phyloP scores from a whole-genome alignment of 2,888 invertebrate species.

The Drepana falcataria region DNA sequence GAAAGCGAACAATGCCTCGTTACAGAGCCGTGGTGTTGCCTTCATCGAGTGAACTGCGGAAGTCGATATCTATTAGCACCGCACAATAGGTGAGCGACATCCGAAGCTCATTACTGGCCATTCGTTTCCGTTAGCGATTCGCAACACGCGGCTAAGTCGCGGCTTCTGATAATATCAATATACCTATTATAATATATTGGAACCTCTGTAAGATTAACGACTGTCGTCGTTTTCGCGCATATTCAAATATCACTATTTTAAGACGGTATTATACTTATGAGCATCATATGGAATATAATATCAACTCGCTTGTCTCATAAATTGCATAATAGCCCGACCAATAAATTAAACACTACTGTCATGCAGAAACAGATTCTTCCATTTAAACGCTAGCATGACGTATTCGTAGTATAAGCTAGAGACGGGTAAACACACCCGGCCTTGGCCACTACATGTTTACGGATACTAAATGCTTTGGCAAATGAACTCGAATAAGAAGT shows the following conservation, averaged over 20 bases:
- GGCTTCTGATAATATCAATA: conserved; percentile 44
- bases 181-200: conserved; percentile 22
- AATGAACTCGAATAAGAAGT: conserved; percentile 41
- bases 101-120: conserved; percentile 75
- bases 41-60: conserved; percentile 66
- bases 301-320: conserved; percentile 3
- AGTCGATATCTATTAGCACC: conserved; percentile 76
- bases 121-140: conserved; percentile 73
- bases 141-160: conserved; percentile 61
- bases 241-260: not conserved
- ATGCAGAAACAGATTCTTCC: conserved; percentile 12
- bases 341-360: conserved; percentile 7
- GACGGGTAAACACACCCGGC: conserved; percentile 56
- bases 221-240: too few relatives aligned
- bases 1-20: conserved; percentile 70
- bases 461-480: conserved; percentile 55
- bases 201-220: not conserved
- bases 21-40: conserved; percentile 57
- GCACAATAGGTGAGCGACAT: conserved; percentile 78
- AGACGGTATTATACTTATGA: not conserved
- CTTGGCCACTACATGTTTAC: conserved; percentile 63
- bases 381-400: conserved; percentile 23
- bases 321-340: conserved; percentile 7
- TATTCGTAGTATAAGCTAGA: conserved; percentile 30
- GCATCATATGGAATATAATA: too few relatives aligned